Conservation (phyloP, 2,797 vertebrate genomes). For the Chaetophractus vellerosus region DNA sequence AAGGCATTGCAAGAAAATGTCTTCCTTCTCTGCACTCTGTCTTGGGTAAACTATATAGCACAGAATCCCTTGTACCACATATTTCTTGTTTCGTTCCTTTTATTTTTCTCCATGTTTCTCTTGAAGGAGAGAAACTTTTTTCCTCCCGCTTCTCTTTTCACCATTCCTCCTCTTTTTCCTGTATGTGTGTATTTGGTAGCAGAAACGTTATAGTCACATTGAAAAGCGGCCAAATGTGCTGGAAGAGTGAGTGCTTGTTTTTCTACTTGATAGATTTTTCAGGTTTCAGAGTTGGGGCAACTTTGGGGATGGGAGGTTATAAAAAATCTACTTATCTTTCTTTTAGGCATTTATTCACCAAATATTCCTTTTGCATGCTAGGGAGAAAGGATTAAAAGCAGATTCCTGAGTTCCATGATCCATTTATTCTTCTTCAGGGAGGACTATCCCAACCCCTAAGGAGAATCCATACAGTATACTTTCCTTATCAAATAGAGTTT, state of each 20-base stretch:
- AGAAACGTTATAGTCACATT: background rate
- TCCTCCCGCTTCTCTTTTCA: background rate
- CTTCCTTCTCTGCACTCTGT: background rate
- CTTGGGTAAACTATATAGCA: background rate
- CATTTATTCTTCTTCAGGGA: background rate
- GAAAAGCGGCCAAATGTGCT: background rate
- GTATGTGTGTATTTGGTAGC: background rate
- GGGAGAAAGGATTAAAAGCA: background rate
- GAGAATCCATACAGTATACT: background rate
- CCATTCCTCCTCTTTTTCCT: background rate
- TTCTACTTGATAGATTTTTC: background rate
- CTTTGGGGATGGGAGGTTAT: background rate
- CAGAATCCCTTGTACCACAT: background rate
- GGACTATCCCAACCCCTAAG: background rate
- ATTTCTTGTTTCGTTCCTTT: background rate
- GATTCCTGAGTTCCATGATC: background rate
- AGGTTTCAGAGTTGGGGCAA: background rate
- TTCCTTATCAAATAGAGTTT: background rate
- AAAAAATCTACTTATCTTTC: background rate
- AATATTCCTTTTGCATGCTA: background rate
- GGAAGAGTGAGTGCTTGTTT: background rate
- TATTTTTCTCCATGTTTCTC: background rate
- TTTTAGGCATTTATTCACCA: background rate
- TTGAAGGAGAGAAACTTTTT: background rate
- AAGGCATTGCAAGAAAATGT: background rate